Percentiles rank a stretch among this genome's conserved stretches.
These are phyloP conservation scores for Keiferia lycopersicella DNA, from an alignment of 2,888 invertebrate genomes.

Conservation along the genomic window DNA sequence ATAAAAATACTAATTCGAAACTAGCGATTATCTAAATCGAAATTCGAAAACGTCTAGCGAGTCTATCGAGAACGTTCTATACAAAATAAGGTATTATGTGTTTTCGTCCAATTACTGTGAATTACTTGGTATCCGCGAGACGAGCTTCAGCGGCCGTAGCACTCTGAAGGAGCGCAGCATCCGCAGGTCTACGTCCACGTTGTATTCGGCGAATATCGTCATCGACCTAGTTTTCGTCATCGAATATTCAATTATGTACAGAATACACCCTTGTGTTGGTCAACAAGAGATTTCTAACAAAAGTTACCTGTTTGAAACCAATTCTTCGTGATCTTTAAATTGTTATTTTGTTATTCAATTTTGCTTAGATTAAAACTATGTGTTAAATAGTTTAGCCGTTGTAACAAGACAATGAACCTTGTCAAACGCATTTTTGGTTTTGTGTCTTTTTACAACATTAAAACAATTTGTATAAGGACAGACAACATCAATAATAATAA, in stretches of 20 bases:
- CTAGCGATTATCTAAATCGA: conserved; percentile 71
- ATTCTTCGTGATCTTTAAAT: conserved; percentile 30
- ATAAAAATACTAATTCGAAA: conserved; percentile 67
- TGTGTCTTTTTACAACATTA: conserved; percentile 8
- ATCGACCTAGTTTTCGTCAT: conserved; percentile 90
- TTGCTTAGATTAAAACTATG: conserved; percentile 12
- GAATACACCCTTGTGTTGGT: conserved; percentile 44
- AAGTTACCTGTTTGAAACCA: conserved; percentile 21
- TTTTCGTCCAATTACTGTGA: conserved; percentile 81
- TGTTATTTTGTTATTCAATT: conserved; percentile 27
- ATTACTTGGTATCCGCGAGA: conserved; percentile 99
- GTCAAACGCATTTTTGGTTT: background rate
- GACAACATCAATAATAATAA: conserved; percentile 12
- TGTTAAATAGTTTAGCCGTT: background rate
- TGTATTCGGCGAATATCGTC: conserved; percentile 98
- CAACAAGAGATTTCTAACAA: conserved; percentile 38
- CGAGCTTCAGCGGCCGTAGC: conserved; percentile 99
- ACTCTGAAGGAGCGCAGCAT: conserved; percentile 99
- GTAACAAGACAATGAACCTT: background rate
- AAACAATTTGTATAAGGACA: conserved; percentile 7
- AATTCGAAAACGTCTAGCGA: conserved; percentile 74
- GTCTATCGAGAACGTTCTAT: conserved; percentile 61
- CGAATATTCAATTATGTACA: conserved; percentile 65
- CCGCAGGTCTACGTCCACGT: conserved; percentile 99
- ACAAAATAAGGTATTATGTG: conserved; percentile 76